Conservation (phyloP, 2,888 invertebrate genomes). For the Habrosyne pyritoides region DNA sequence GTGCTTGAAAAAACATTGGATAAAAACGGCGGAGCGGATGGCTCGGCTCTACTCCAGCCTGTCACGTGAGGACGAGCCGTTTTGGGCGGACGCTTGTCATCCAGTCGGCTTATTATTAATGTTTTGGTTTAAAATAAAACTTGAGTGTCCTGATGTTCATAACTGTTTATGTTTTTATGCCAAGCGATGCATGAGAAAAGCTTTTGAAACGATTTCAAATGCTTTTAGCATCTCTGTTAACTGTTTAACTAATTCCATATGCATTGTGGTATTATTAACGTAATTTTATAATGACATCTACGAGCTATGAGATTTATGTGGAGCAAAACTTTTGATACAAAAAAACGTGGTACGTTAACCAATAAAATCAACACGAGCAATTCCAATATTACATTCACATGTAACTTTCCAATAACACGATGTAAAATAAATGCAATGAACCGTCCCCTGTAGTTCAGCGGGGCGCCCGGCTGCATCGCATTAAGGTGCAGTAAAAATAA, state of each 20-base stretch:
- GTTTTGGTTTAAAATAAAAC: slow-evolving; percentile 58
- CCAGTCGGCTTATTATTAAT: slow-evolving; percentile 58
- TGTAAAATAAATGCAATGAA: slow-evolving; percentile 30
- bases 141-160: slow-evolving; percentile 46
- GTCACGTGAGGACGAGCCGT: slow-evolving; percentile 55
- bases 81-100: slow-evolving; percentile 57
- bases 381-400: slow-evolving; percentile 26
- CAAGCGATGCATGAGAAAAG: slow-evolving; percentile 45
- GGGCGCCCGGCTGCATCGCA: slow-evolving; percentile 27
- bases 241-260: not conserved
- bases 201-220: slow-evolving; percentile 26
- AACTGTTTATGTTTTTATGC: slow-evolving; percentile 51
- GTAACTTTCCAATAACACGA: slow-evolving; percentile 36
- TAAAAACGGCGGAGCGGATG: slow-evolving; percentile 54
- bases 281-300: not conserved
- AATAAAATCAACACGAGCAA: slow-evolving; percentile 25
- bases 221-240: slow-evolving; percentile 11
- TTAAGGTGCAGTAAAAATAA: slow-evolving; percentile 58
- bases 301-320: not conserved
- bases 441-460: slow-evolving; percentile 20
- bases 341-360: slow-evolving; percentile 17
- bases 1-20: slow-evolving; percentile 70
- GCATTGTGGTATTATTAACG: too few relatives aligned
- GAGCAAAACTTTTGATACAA: not conserved
- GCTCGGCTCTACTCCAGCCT: slow-evolving; percentile 40